A percentile compares a stretch with the other conserved stretches of the same genome.
phyloP scores from a whole-genome alignment of 1,140 invertebrate species.

The Drosophila sulfurigaster region DNA sequence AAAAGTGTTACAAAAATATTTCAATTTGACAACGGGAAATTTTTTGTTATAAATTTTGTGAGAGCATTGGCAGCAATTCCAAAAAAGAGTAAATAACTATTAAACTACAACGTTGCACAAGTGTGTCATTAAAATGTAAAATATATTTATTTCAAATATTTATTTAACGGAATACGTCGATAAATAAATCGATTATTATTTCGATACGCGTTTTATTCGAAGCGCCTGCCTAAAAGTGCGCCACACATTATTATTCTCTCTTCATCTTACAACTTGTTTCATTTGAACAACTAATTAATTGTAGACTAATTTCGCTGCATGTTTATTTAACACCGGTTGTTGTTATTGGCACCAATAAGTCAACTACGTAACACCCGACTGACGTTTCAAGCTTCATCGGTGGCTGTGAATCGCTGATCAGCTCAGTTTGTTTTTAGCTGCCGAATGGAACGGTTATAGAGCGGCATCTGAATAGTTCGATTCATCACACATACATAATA shows the following conservation, averaged over 20 bases:
- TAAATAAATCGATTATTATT: constrained; percentile 8
- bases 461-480: constrained; percentile 21
- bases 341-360: constrained; percentile 9
- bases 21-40: constrained; percentile 17
- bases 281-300: constrained; percentile 11
- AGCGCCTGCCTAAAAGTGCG: constrained; percentile 19
- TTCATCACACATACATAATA: background rate
- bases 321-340: constrained; percentile 15
- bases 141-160: background rate
- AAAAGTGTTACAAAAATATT: constrained; percentile 15
- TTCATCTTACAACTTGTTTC: constrained; percentile 1
- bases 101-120: too few species aligned
- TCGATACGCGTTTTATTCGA: background rate
- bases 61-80: background rate
- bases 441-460: constrained; percentile 28
- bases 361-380: constrained; percentile 3
- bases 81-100: background rate
- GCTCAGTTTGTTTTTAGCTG: constrained; percentile 28
- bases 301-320: constrained; percentile 14
- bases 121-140: background rate
- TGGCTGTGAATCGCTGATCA: background rate
- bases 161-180: background rate
- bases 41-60: background rate
- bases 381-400: constrained; percentile 5
- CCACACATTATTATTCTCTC: constrained; percentile 8